phyloP scores from a whole-genome alignment of 2,113 vertebrate genomes.

The Ammodytes marinus region DNA sequence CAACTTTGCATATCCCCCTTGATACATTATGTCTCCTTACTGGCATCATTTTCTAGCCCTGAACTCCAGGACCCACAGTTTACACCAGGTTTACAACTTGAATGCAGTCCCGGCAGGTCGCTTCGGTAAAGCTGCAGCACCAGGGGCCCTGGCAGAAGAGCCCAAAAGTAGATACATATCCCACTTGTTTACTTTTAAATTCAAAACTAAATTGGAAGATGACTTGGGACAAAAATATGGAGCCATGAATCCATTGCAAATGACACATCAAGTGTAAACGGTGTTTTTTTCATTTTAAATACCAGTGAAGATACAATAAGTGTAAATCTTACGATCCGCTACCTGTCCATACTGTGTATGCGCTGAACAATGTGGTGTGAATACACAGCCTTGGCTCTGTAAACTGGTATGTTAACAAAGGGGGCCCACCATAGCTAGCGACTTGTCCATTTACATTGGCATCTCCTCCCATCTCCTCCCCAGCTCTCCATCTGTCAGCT shows the following conservation, averaged over 20 bases:
- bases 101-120: not conserved
- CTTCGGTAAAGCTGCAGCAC: not conserved
- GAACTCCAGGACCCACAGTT: not conserved
- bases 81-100: not conserved
- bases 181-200: not conserved
- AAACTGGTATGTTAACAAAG: too few species aligned
- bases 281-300: too few species aligned
- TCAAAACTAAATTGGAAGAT: not conserved
- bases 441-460: too few species aligned
- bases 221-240: not conserved
- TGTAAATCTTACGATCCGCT: too few species aligned
- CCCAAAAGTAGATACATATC: not conserved
- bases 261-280: not conserved
- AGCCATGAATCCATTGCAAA: not conserved
- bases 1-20: not conserved
- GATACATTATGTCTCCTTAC: not conserved
- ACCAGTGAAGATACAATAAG: too few species aligned
- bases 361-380: too few species aligned
- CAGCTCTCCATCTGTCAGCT: conserved; percentile 38
- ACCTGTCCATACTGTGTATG: too few species aligned
- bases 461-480: not conserved
- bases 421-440: too few species aligned
- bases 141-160: not conserved
- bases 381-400: too few species aligned
- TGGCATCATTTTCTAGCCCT: not conserved